These are phyloP conservation scores for Sinocyclocheilus grahami DNA, from an alignment of 2,113 vertebrate genomes.

Conservation along the genomic window DNA sequence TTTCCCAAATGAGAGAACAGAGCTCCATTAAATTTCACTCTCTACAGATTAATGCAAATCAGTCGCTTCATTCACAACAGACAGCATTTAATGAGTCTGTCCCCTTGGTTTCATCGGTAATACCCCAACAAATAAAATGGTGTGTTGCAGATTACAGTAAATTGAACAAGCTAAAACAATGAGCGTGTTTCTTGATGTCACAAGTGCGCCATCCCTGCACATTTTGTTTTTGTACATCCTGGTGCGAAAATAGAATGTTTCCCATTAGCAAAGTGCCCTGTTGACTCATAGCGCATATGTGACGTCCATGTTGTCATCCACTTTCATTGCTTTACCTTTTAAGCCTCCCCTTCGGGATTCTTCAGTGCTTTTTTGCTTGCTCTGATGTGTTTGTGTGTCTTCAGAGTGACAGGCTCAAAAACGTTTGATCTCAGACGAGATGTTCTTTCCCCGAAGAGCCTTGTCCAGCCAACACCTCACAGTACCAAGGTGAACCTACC, in stretches of 20 bases:
- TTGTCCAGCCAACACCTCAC: slow-evolving; percentile 1
- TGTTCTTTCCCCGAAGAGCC: neutral
- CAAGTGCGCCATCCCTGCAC: neutral
- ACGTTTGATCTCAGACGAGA: slow-evolving; percentile 25
- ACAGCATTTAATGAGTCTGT: slow-evolving; percentile 11
- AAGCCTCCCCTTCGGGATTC: slow-evolving; percentile 32
- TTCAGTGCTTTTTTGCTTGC: slow-evolving; percentile 24
- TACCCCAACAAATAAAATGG: slow-evolving; percentile 28
- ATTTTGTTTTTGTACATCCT: neutral
- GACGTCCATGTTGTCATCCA: slow-evolving; percentile 3
- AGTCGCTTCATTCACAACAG: neutral
- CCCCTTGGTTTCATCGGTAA: neutral
- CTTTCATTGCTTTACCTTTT: slow-evolving; percentile 31
- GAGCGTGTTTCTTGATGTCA: neutral
- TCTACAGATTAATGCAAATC: slow-evolving; percentile 22
- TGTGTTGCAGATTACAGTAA: neutral
- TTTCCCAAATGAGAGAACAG: slow-evolving; percentile 18
- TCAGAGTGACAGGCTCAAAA: slow-evolving; percentile 1
- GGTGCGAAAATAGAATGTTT: slow-evolving; percentile 33
- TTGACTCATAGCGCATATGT: slow-evolving; percentile 17
- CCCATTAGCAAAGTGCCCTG: slow-evolving; percentile 39
- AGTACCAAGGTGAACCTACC: slow-evolving; percentile 46
- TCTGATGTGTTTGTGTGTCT: slow-evolving; percentile 1
- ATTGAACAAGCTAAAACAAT: neutral
- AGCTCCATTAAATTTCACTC: slow-evolving; percentile 16